Conservation (phyloP, 2,113 vertebrate genomes). For the Leptosomus discolor region DNA sequence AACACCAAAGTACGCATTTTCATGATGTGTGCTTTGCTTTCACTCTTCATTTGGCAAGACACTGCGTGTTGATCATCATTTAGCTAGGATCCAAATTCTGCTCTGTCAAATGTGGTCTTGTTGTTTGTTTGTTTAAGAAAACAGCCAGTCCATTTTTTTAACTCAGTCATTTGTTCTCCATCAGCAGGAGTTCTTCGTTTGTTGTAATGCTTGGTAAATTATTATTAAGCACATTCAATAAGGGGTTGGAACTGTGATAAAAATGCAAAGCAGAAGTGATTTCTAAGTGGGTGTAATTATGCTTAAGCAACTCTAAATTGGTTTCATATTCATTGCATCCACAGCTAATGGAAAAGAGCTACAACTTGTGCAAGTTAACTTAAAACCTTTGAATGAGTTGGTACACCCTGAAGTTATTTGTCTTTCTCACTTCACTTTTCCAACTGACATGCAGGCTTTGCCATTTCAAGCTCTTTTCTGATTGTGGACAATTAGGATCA, state of each 20-base stretch:
- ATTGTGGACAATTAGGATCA: not conserved
- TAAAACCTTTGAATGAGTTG: not conserved
- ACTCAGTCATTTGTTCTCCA: not conserved
- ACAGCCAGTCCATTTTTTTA: not conserved
- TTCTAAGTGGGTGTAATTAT: not conserved
- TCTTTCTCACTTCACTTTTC: not conserved
- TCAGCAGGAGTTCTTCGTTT: not conserved
- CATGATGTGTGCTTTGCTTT: too few species aligned
- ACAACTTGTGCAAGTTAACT: not conserved
- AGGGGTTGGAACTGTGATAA: not conserved
- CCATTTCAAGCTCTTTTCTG: not conserved
- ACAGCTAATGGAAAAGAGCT: not conserved
- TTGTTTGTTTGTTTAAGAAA: not conserved
- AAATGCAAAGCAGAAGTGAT: not conserved
- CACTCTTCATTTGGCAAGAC: not conserved
- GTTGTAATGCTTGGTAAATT: not conserved
- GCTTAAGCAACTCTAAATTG: not conserved
- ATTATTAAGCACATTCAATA: not conserved
- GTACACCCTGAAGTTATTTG: not conserved
- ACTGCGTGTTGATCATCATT: not conserved
- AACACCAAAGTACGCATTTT: not conserved
- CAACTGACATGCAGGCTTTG: not conserved
- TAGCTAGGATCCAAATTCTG: not conserved
- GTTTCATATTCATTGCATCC: not conserved
- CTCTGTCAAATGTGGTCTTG: not conserved